Conservation (phyloP, 2,113 vertebrate genomes). For the Poicephalus meyeri region DNA sequence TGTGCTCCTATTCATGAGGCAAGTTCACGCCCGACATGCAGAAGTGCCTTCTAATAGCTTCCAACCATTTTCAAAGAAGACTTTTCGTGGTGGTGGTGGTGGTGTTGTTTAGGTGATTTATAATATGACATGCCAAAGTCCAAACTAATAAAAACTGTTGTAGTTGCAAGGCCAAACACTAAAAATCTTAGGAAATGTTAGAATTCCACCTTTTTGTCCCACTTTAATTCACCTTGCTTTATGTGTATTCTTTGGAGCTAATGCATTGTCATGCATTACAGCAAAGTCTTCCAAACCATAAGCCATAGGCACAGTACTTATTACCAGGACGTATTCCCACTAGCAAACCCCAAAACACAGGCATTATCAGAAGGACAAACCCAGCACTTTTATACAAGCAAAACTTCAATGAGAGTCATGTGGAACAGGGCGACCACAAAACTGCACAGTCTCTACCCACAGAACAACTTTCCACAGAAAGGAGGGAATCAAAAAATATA, state of each 20-base stretch:
- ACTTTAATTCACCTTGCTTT: not conserved
- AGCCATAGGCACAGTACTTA: not conserved
- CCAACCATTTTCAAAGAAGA: not conserved
- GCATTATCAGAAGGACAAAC: not conserved
- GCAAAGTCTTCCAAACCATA: not conserved
- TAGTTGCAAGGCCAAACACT: not conserved
- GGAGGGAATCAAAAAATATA: not conserved
- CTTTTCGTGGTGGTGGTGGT: not conserved
- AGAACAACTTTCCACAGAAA: not conserved
- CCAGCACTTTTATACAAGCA: not conserved
- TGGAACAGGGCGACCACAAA: not conserved
- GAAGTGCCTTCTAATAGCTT: not conserved
- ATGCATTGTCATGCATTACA: rapidly evolving
- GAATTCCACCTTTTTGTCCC: not conserved
- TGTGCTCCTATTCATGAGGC: not conserved
- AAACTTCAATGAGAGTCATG: not conserved
- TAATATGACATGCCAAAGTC: not conserved
- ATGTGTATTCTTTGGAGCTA: not conserved
- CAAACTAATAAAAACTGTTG: not conserved
- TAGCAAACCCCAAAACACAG: not conserved
- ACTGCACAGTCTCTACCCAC: not conserved
- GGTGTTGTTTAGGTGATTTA: not conserved
- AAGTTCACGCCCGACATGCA: not conserved
- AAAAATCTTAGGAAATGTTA: not conserved
- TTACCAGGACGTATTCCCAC: not conserved